Percentiles rank a stretch among this genome's conserved stretches.
These are phyloP conservation scores for Channallabes apus DNA, from an alignment of 2,797 vertebrate species.

Conservation along the genomic window DNA sequence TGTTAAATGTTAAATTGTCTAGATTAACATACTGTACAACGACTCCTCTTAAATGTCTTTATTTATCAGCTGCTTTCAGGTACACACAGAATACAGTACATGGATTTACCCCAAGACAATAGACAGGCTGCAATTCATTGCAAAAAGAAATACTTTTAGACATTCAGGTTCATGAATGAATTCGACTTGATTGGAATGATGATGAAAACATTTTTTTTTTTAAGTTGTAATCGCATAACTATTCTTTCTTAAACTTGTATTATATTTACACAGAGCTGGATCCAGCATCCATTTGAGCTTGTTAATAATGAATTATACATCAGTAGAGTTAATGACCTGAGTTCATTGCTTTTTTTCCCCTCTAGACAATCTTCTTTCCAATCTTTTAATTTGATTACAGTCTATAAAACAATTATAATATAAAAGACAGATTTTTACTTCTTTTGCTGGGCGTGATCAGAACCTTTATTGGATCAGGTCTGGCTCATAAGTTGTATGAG, in stretches of 20 bases:
- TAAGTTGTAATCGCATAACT: neutral
- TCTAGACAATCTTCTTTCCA: neutral
- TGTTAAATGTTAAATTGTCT: neutral
- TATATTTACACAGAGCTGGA: neutral
- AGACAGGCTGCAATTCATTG: neutral
- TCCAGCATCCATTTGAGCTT: neutral
- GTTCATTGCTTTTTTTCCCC: conserved; percentile 1
- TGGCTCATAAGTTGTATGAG: neutral
- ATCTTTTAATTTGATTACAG: neutral
- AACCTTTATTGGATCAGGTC: neutral
- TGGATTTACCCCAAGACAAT: neutral
- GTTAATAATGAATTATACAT: conserved; percentile 12
- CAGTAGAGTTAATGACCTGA: neutral
- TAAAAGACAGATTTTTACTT: neutral
- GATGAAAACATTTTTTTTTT: too few species aligned
- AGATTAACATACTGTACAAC: neutral
- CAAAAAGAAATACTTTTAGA: neutral
- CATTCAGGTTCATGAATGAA: neutral
- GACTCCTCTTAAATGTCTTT: too few species aligned
- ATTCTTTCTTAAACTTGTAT: neutral
- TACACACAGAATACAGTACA: neutral
- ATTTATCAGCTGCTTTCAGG: neutral
- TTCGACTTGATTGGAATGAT: neutral
- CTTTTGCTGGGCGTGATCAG: neutral
- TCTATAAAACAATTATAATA: neutral